Conservation (phyloP, 2,888 invertebrate genomes). For the Heliconius ismenius region DNA sequence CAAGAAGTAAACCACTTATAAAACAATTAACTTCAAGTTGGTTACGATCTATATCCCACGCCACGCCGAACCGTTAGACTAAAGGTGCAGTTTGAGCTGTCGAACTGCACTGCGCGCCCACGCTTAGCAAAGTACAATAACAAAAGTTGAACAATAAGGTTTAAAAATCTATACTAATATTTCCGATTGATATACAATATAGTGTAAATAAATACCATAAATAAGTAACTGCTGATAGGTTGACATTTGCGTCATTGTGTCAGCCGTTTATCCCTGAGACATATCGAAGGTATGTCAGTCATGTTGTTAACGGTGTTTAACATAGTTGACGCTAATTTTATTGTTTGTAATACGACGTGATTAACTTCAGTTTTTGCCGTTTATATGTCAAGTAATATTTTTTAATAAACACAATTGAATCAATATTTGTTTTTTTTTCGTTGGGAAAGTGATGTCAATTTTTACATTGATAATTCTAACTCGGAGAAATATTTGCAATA, state of each 20-base stretch:
- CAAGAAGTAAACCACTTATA: conserved; percentile 23
- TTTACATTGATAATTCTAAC: no score
- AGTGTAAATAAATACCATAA: conserved; percentile 6
- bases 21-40: conserved; percentile 35
- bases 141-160: background rate
- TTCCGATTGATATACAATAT: background rate
- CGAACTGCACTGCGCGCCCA: conserved; percentile 27
- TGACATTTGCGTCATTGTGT: background rate
- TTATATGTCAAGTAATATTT: no score
- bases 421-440: background rate
- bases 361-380: background rate
- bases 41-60: conserved; percentile 42
- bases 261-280: background rate
- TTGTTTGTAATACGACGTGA: background rate
- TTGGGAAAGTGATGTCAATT: no score
- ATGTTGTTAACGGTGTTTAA: background rate
- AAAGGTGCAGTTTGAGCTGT: conserved; percentile 25
- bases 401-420: background rate
- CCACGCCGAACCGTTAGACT: conserved; percentile 43
- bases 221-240: background rate
- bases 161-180: background rate
- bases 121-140: conserved; percentile 15
- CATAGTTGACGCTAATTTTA: background rate
- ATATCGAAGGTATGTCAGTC: conserved; percentile 4
- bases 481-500: no score